Evolutionary conservation across 2,888 invertebrate species (phyloP), one percentile per base, ranked within the genome.

Genomic region (Petrolisthes manimaculis): DNA sequence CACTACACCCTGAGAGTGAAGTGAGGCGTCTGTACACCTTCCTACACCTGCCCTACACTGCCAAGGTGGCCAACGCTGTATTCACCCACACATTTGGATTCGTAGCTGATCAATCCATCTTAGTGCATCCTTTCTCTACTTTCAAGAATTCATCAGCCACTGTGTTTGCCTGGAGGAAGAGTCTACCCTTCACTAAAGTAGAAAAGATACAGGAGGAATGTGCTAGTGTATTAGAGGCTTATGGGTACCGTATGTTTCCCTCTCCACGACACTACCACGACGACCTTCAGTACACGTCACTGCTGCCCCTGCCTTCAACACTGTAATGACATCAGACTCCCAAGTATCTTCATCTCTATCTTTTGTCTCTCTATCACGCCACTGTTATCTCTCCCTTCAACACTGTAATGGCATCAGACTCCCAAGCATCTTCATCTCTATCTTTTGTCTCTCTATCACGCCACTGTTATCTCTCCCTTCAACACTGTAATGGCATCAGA

Each of bases 1-100:
- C 86, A 6, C 77, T 75, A 24, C 55, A 77, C 53, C 75, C 86
- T 53, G n/a, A 54, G 53, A 8, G 14, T 12, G 75, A 82, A 67
- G 14, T 82, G 56, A 81, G 82, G n/a, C 75, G 82, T 82, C 75
- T 86, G 14, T 86, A 86, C 67, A 8, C 67, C 61, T 86, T 86
- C 82, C n/a, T 82, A 9, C 67, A 61, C 24, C 86, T 82, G 18
- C 82, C 81, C 21, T 86, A 86, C 82, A 86, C 86, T 0, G 14
- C 75, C 24, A 4, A 9, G 18, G 86, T 82, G 8, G 86, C 86
- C 61, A 3, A 55, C 77, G n/a, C 5, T 6, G 82, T 86, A 9
- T 67, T 54, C 69, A 61, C 21, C 5, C 78, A 53, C 21, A 84
- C 84, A 3, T 21, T 85, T 75, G 82, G 75, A 37, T 4, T 82